Evolutionary conservation across 2,888 invertebrate species (phyloP), one percentile per base, ranked within the genome.

Genomic region (Frankliniella fusca): DNA sequence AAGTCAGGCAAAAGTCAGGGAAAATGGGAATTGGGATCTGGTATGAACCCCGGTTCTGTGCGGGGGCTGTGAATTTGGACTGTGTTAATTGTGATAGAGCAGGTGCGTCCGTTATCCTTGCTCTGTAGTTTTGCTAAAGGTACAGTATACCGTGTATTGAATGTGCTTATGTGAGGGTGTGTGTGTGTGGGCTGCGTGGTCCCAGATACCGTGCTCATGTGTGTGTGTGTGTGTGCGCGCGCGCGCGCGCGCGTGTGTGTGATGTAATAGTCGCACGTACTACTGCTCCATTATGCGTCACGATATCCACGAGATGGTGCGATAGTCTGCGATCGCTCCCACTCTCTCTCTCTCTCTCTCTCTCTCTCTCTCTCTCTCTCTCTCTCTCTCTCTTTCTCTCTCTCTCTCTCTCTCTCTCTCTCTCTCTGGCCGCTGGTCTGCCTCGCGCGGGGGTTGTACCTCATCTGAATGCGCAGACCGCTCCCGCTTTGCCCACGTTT

Each of bases 361-460:
- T n/a, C 65, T 65, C 65, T n/a, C 65, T 65, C n/a, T n/a, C 65
- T 65, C 65, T n/a, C 65, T 65, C 65, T n/a, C 65, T 65, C 65
- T 23, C 70, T 23, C n/a, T 3, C 65, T n/a, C 65, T n/a, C 20
- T n/a, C n/a, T 65, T 23, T 50, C 50, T 50, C 50, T 50, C 50
- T 50, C 65, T n/a, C 65, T 65, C 65, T 23, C 70, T 23, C 54
- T 54, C 54, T 54, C 54, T 54, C 54, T 54, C 54, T 54, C 54
- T 54, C 54, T 3, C 54, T 54, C 54, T 54, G 15, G 12, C 54
- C 18, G 15, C 54, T 18, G 15, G 15, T 54, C 54, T 18, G 11
- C 70, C 23, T n/a, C 70, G 70, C 54, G n/a, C n/a, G n/a, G 54
- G 54, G 18, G 38, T 38, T 38, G 38, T 38, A 38, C n/a, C 61